These are phyloP conservation scores for Drosophila pegasa DNA, from an alignment of 2,888 invertebrate species.

Conservation along the genomic window DNA sequence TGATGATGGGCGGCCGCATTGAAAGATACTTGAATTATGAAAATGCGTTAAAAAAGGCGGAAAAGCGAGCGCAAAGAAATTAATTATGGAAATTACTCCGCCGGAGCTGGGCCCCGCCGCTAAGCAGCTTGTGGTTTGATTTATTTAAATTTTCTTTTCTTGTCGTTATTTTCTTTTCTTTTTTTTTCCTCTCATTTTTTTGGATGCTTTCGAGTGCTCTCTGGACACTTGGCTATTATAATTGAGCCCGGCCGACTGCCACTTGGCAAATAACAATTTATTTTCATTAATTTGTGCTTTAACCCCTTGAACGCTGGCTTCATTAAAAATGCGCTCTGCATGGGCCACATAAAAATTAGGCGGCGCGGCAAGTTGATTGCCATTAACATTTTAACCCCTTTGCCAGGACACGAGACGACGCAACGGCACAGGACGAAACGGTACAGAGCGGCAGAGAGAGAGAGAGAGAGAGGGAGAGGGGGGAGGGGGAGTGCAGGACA, in stretches of 20 bases:
- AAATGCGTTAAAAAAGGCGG: conserved; percentile 69
- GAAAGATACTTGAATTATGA: conserved; percentile 55
- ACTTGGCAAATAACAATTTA: conserved; percentile 79
- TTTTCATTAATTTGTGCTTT: conserved; percentile 83
- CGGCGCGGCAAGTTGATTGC: conserved; percentile 62
- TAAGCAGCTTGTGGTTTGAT: conserved; percentile 78
- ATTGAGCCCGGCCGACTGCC: conserved; percentile 28
- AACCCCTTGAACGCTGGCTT: conserved; percentile 71
- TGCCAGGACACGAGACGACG: background rate
- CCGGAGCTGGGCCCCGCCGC: background rate
- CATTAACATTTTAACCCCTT: conserved; percentile 70
- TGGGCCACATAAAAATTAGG: conserved; percentile 63
- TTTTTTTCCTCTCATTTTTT: background rate
- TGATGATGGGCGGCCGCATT: conserved; percentile 49
- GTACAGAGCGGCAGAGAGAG: background rate
- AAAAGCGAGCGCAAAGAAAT: conserved; percentile 77
- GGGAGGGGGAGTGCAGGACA: background rate
- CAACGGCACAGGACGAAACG: background rate
- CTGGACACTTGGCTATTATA: conserved; percentile 53
- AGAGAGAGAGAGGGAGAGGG: background rate
- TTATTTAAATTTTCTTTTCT: conserved; percentile 63
- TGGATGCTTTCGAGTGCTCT: conserved; percentile 28
- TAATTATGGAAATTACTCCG: conserved; percentile 83
- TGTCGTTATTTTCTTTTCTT: conserved; percentile 27
- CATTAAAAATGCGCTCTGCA: conserved; percentile 75